Percentiles rank a stretch among this genome's conserved stretches.
Conservation (phyloP, 2,888 invertebrate genomes). For the Congeria kusceri region DNA sequence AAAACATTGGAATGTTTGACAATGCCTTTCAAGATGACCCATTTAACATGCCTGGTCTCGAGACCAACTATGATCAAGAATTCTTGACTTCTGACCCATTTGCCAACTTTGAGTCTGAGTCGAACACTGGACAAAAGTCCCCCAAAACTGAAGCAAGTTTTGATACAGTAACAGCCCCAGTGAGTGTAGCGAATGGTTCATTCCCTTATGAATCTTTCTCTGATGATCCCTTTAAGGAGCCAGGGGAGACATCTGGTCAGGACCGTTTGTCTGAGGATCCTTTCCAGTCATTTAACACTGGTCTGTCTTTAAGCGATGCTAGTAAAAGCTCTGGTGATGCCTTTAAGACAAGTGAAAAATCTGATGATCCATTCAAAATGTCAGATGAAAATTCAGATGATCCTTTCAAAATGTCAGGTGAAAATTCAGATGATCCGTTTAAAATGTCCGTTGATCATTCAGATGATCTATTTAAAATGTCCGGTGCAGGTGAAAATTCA, state of each 20-base stretch:
- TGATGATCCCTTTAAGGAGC: conserved; percentile 31
- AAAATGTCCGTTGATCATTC: not conserved
- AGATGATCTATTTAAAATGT: not conserved
- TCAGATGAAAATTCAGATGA: not conserved
- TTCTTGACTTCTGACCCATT: not conserved
- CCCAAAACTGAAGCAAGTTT: too few species aligned
- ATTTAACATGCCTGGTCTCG: conserved; percentile 4
- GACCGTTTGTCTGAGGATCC: conserved; percentile 10
- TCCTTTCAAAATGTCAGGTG: not conserved
- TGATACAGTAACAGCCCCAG: too few species aligned
- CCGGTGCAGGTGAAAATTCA: not conserved
- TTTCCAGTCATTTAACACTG: not conserved
- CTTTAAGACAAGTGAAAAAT: not conserved
- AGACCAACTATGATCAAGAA: not conserved
- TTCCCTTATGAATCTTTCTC: conserved; percentile 20
- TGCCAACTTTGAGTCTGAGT: not conserved
- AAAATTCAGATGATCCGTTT: not conserved
- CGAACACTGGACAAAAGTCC: too few species aligned
- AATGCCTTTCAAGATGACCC: conserved; percentile 20
- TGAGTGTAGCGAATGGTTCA: not conserved
- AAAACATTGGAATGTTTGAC: not conserved
- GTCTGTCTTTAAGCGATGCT: conserved; percentile 12
- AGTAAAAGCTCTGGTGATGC: conserved; percentile 5
- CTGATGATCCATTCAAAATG: not conserved
- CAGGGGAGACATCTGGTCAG: not conserved